Evolutionary conservation across 2,797 vertebrate species (phyloP), one percentile per base, ranked within the genome.

Genomic region (Calcarius lapponicus): DNA sequence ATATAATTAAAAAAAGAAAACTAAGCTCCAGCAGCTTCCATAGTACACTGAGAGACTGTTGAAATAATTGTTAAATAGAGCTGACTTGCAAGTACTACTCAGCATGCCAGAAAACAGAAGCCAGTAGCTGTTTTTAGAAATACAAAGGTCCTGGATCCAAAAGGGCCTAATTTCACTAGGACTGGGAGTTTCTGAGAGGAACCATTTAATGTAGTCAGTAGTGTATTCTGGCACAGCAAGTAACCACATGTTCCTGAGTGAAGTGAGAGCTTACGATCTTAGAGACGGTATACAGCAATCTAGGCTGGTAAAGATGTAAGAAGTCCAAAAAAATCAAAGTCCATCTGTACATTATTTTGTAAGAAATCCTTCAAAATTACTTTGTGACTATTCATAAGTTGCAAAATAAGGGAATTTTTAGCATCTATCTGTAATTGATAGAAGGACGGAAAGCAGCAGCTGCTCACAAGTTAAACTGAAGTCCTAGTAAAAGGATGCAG

Each of bases 171-270:
- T 67, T 74, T 96, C 74, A 47, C 53, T 65, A 9, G 80, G 40
- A 36, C 32, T 57, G 58, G 31, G 45, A 51, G 38, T 56, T 94
- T 92, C 93, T 92, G 81, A 94, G 34, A 91, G 75, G 53, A 86
- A 40, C 34, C 5, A 26, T 93, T 87, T 92, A 13, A 56, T 89
- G 65, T 28, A 81, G 56, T 90, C 65, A 80, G 85, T 78, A 47
- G 74, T 92, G 95, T 97, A 75, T 93, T 79, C 92, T 95, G 96
- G 75, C 89, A 96, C 79, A 92, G 36, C 22, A 53, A 72, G 38
- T 34, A 34, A 29, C 36, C 29, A 1, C 69, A n/a, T 79, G 8
- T 84, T 93, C 28, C 84, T 71, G 28, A 92, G 50, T 56, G 87
- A 92, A 84, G n/a, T 54, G 74, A 51, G 84, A 45, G 57, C 34